phyloP scores from a whole-genome alignment of 2,113 vertebrate species.

The Leuciscus idus region DNA sequence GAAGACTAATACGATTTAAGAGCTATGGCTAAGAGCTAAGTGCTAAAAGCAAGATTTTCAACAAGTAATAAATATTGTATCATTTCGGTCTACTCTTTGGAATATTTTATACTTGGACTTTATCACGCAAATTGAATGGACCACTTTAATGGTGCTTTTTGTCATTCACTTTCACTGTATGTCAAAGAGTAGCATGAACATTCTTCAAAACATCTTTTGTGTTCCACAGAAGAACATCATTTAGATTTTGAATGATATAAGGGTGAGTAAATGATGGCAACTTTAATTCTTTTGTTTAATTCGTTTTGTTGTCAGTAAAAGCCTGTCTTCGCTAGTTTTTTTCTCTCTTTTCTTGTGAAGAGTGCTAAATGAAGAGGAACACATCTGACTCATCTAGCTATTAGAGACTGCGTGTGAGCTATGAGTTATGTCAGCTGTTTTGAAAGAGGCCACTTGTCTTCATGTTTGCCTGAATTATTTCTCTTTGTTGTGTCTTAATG shows the following conservation, averaged over 20 bases:
- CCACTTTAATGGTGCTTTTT: neutral
- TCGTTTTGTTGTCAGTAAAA: neutral
- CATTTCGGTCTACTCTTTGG: neutral
- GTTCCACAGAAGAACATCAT: neutral
- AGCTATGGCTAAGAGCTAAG: neutral
- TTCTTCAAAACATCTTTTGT: constrained; percentile 15
- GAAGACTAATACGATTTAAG: neutral
- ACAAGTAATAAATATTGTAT: neutral
- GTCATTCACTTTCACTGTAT: neutral
- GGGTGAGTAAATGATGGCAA: neutral
- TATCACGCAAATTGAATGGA: neutral
- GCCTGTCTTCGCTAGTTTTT: constrained; percentile 18
- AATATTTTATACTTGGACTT: neutral
- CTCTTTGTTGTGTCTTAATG: constrained; percentile 32
- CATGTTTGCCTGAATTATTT: constrained; percentile 38
- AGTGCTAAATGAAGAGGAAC: no score
- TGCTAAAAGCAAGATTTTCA: neutral
- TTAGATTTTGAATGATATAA: neutral
- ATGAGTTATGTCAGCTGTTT: constrained; percentile 17
- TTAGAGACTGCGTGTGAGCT: constrained; percentile 28
- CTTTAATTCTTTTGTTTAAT: neutral
- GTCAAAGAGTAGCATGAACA: neutral
- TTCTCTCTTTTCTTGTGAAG: neutral
- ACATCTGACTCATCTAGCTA: constrained; percentile 38
- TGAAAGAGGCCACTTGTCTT: constrained; percentile 41